phyloP scores from a whole-genome alignment of 2,113 vertebrate species.

The Coracopsis vasa region DNA sequence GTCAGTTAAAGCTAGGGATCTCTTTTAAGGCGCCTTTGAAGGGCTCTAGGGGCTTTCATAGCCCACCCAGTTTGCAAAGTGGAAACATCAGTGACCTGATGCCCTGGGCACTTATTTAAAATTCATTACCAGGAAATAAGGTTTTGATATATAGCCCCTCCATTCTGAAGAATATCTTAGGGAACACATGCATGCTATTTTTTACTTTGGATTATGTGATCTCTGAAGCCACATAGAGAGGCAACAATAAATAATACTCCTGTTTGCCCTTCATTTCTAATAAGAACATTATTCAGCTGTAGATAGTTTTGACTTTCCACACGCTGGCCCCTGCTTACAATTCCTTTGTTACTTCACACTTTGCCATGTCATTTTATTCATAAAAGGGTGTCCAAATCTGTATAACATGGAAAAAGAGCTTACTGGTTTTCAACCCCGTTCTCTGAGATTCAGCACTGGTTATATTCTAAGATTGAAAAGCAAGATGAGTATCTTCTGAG shows the following conservation, averaged over 20 bases:
- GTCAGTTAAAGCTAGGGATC: constrained; percentile 63
- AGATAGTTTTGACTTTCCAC: constrained; percentile 33
- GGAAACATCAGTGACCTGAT: constrained; percentile 72
- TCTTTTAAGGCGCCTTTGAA: constrained; percentile 74
- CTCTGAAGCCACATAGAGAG: constrained; percentile 21
- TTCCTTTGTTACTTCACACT: constrained; percentile 27
- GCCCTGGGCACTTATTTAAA: constrained; percentile 64
- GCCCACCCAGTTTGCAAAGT: constrained; percentile 77
- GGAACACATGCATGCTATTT: constrained; percentile 40
- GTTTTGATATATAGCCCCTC: constrained; percentile 67
- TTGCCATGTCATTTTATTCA: not conserved
- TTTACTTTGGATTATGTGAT: constrained; percentile 45
- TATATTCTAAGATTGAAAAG: not conserved
- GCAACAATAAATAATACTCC: constrained; percentile 41
- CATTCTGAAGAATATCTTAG: constrained; percentile 53
- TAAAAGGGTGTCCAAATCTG: not conserved
- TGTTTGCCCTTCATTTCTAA: constrained; percentile 42
- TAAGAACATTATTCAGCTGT: constrained; percentile 16
- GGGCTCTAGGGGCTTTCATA: constrained; percentile 68
- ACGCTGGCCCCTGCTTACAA: not conserved
- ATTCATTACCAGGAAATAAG: constrained; percentile 76
- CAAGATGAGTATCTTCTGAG: not conserved
- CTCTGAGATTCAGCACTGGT: not conserved
- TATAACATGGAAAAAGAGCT: not conserved
- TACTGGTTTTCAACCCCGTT: not conserved